Percentiles rank a stretch among this genome's conserved stretches.
phyloP scores from a whole-genome alignment of 1,140 invertebrate species.

The Eriocheir sinensis region DNA sequence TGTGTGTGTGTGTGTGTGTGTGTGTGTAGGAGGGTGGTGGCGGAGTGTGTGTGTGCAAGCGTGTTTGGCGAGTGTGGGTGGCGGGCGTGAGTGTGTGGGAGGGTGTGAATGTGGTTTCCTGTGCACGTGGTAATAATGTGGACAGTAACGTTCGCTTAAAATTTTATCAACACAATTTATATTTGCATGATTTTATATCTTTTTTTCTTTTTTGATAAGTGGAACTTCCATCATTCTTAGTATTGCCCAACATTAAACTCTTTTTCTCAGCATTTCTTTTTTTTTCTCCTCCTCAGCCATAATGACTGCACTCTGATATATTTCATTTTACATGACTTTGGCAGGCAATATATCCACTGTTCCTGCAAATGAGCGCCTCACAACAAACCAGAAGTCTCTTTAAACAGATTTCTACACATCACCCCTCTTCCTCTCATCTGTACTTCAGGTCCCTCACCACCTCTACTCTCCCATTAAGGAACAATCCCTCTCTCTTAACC shows the following conservation, averaged over 20 bases:
- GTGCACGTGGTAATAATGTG: neutral
- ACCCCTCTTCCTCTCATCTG: neutral
- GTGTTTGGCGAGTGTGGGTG: too few relatives aligned
- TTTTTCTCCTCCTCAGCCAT: neutral
- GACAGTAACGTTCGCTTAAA: neutral
- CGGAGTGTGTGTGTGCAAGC: too few relatives aligned
- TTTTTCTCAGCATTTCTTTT: neutral
- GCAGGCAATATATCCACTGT: neutral
- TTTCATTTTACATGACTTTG: neutral
- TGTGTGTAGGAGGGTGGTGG: too few relatives aligned
- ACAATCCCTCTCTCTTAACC: too few relatives aligned
- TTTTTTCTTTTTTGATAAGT: neutral
- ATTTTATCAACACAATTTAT: neutral
- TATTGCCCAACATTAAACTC: slow-evolving; percentile 11
- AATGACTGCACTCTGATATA: slow-evolving; percentile 24
- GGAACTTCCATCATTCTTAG: neutral
- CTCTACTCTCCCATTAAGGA: too few relatives aligned
- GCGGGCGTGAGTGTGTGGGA: too few relatives aligned
- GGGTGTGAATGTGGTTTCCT: too few relatives aligned
- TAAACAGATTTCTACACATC: too few relatives aligned
- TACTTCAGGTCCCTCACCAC: neutral
- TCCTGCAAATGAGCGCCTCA: too few relatives aligned
- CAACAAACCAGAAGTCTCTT: too few relatives aligned
- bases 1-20: slow-evolving; percentile 23
- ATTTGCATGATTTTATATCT: neutral